Evolutionary conservation across 2,113 vertebrate genomes (phyloP).

Genomic region (Amia ocellicauda): DNA sequence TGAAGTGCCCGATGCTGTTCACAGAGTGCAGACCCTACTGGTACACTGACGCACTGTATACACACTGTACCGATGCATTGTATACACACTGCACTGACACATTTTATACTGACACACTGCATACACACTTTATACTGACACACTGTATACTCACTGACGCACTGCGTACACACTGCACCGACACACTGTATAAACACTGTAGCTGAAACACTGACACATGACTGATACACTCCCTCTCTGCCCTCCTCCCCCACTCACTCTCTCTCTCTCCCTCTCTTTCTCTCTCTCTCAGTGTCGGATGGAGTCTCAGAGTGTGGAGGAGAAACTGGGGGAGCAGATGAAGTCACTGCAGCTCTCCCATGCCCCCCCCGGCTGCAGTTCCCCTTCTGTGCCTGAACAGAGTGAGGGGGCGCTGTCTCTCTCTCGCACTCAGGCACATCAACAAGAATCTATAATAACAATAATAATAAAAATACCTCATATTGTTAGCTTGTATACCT

Average conservation of each 20-base stretch:
- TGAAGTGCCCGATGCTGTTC: slow-evolving; percentile 26
- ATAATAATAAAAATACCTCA: too few relatives aligned
- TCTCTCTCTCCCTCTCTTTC: slow-evolving; percentile 20
- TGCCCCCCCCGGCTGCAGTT: neutral
- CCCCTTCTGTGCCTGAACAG: too few relatives aligned
- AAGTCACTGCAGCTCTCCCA: neutral
- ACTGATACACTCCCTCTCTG: neutral
- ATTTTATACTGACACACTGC: too few relatives aligned
- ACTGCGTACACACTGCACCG: neutral
- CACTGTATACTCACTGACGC: neutral
- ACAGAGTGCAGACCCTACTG: slow-evolving; percentile 41
- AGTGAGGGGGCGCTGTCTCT: too few relatives aligned
- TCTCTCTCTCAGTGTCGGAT: slow-evolving; percentile 30
- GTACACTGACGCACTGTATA: slow-evolving; percentile 16
- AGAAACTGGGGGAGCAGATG: neutral
- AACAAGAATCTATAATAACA: too few relatives aligned
- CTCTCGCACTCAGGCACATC: too few relatives aligned
- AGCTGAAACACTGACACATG: slow-evolving; percentile 1
- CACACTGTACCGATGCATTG: neutral
- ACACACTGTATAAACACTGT: neutral
- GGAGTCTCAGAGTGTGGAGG: too few relatives aligned
- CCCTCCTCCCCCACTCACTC: slow-evolving; percentile 1
- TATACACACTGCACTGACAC: neutral
- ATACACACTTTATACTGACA: neutral
- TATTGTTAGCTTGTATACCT: too few relatives aligned